Base-by-base conservation (phyloP, 2,797 vertebrate genomes). In the Gephyroberyx darwinii region DNA sequence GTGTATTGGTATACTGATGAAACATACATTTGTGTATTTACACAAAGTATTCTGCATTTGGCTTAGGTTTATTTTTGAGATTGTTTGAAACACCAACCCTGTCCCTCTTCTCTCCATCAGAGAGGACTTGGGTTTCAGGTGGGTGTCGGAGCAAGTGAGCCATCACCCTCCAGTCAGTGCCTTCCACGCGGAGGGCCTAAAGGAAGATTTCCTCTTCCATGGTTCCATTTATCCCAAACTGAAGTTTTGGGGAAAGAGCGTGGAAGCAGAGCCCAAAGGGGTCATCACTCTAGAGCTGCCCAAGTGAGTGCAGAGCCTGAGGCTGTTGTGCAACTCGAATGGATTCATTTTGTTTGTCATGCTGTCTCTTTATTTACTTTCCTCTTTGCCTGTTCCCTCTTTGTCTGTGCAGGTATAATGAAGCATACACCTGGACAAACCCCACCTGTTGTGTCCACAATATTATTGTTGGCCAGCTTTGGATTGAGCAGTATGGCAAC, bases 171-270 rank as follows among this genome's bases (percentile, higher is more conserved):
- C 98, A 1, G 92, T 99, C 84, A 99, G 98, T 86, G 98, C 98
- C 83, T 99, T 99, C 92, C 96, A 98, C 6, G 98, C 96, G 0
- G 96, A 98, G 91, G 97, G 98, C 59, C 88, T 98, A 73, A 93
- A 94, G 78, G 95, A 95, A 3, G 96, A 98, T 89, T 99, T 99
- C 77, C 89, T 96, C 69, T 99, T 99, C 89, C 98, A 98, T 37
- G 98, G 98, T 77, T 99, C 98, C 45, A 97, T 99, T 87, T 99
- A 96, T 80, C 98, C 98, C 63, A 99, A 98, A 86, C 95, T 99
- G 45, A 99, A 98, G 84, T 99, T 99, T 85, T 99, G 98, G 97
- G 98, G 98, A 1, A 99, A 99, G 88, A 98, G 97, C 0, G 98
- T 99, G 67, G 98, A 99, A 93, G 98, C 98, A 0, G 98, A 99